phyloP scores from a whole-genome alignment of 2,888 invertebrate species.

The Syrista parreyssii region DNA sequence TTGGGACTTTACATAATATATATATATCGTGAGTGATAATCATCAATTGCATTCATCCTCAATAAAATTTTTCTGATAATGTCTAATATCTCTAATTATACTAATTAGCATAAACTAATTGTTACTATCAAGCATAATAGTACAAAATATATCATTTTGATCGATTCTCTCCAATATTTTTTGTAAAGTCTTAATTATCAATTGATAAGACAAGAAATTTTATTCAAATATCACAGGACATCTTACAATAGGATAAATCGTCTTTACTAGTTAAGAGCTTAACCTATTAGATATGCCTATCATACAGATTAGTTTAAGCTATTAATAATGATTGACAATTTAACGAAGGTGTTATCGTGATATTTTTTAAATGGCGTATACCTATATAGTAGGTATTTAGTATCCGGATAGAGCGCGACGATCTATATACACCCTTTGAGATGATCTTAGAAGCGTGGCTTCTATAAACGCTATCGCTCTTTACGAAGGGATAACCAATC shows the following conservation, averaged over 20 bases:
- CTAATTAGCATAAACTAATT: background rate
- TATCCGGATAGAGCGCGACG: background rate
- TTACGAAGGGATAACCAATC: conserved; percentile 12
- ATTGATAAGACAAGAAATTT: too few species aligned
- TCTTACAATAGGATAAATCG: background rate
- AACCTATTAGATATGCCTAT: background rate
- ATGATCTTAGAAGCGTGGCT: background rate
- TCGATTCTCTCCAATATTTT: background rate
- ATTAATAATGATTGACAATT: background rate
- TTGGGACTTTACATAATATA: background rate
- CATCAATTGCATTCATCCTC: background rate
- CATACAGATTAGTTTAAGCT: background rate
- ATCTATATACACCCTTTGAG: background rate
- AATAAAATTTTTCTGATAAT: background rate
- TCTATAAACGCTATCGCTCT: conserved; percentile 16
- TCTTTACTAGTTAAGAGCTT: background rate
- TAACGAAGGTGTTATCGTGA: background rate
- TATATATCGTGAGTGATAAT: too few species aligned
- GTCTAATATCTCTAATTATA: background rate
- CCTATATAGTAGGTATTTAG: background rate
- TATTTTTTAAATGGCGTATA: background rate
- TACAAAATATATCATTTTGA: background rate
- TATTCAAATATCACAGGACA: too few species aligned
- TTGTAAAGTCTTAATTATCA: too few species aligned
- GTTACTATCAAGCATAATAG: background rate